These are phyloP conservation scores for Paramormyrops kingsleyae DNA, from an alignment of 2,113 vertebrate species.

Conservation along the genomic window DNA sequence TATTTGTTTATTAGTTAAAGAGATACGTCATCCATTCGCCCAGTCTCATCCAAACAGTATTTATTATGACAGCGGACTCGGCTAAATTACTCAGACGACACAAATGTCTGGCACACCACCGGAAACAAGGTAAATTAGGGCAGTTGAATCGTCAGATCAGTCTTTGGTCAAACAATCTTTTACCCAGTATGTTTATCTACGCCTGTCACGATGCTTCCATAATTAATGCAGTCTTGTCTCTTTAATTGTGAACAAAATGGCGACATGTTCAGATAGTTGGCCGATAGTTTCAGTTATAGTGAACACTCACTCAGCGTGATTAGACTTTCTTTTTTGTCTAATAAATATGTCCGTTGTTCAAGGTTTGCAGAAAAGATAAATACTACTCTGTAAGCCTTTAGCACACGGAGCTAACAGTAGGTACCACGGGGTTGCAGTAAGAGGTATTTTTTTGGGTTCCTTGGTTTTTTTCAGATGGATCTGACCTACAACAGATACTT, in stretches of 20 bases:
- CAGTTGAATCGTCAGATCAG: not conserved
- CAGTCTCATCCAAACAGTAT: constrained; percentile 26
- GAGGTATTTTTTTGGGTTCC: not conserved
- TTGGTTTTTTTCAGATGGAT: not conserved
- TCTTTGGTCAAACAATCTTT: not conserved
- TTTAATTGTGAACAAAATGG: not conserved
- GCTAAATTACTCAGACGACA: not conserved
- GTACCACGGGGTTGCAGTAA: not conserved
- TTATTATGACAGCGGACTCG: not conserved
- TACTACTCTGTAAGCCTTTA: not conserved
- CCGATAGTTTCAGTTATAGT: not conserved
- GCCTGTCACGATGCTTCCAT: not conserved
- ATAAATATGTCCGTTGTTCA: not conserved
- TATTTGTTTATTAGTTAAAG: constrained; percentile 38
- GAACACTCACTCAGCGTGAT: not conserved
- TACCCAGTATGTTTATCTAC: not conserved
- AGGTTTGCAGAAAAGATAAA: not conserved
- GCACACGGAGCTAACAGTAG: not conserved
- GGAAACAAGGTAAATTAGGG: not conserved
- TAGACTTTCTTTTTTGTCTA: not conserved
- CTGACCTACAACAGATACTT: not conserved
- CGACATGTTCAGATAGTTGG: not conserved
- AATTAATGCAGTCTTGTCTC: not conserved
- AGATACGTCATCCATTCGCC: constrained; percentile 27
- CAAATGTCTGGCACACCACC: not conserved